These are phyloP conservation scores for Laterallus jamaicensis DNA, from an alignment of 2,113 vertebrate genomes.

Conservation along the genomic window DNA sequence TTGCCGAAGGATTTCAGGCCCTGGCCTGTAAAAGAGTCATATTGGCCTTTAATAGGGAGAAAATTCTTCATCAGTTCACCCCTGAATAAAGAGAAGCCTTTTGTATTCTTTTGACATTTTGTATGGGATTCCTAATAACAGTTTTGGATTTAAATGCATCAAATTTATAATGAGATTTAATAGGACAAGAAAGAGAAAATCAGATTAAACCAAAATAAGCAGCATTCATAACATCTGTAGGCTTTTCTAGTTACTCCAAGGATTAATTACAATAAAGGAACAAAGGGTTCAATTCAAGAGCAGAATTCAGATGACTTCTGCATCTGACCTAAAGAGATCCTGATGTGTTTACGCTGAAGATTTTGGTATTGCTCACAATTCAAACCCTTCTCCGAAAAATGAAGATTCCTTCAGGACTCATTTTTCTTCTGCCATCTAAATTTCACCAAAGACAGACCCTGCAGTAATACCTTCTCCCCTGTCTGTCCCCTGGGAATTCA, in stretches of 20 bases:
- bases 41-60: not conserved
- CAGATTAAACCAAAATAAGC: conserved; percentile 19
- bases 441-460: not conserved
- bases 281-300: not conserved
- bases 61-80: not conserved
- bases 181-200: not conserved
- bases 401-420: not conserved
- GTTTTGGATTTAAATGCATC: not conserved
- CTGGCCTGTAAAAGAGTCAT: not conserved
- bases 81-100: not conserved
- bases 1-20: not conserved
- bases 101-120: not conserved
- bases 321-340: not conserved
- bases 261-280: not conserved
- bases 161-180: not conserved
- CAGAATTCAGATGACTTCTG: not conserved
- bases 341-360: not conserved
- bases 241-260: not conserved
- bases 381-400: not conserved
- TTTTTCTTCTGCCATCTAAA: not conserved
- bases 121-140: not conserved
- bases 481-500: not conserved
- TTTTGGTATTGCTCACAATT: not conserved
- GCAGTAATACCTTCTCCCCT: not conserved
- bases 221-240: not conserved